Percentiles rank a stretch among this genome's conserved stretches.
Conservation (phyloP, 2,113 vertebrate genomes). For the Burhinus oedicnemus region DNA sequence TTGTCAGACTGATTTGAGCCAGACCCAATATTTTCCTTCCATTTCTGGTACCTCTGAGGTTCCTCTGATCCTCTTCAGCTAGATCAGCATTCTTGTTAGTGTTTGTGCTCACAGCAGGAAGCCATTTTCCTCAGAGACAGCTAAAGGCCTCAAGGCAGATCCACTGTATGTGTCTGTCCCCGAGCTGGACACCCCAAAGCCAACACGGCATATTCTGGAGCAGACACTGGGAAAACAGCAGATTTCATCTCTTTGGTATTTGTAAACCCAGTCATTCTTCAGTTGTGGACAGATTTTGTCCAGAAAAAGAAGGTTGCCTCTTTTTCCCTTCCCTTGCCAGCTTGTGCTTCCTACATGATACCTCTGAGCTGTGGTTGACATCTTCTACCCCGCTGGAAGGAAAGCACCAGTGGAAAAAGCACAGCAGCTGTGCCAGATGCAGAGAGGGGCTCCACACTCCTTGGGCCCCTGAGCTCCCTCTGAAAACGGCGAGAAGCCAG, state of each 20-base stretch:
- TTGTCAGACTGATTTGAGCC: not conserved
- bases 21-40: not conserved
- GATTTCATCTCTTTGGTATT: not conserved
- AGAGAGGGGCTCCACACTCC: not conserved
- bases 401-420: not conserved
- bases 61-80: not conserved
- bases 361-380: not conserved
- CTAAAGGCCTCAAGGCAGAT: not conserved
- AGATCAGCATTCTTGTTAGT: not conserved
- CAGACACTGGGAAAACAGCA: not conserved
- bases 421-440: accelerated
- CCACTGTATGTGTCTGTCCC: not conserved
- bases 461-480: not conserved
- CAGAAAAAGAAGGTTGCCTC: not conserved
- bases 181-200: not conserved
- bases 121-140: not conserved
- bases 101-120: not conserved
- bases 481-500: accelerated
- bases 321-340: not conserved
- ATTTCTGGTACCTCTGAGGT: not conserved
- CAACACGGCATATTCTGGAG: not conserved
- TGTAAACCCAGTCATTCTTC: not conserved
- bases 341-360: not conserved
- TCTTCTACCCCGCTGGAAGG: not conserved
- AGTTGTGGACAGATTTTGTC: not conserved